A percentile compares a stretch with the other conserved stretches of the same genome.
phyloP scores from a whole-genome alignment of 2,888 invertebrate genomes.

The Lycophotia porphyrea region DNA sequence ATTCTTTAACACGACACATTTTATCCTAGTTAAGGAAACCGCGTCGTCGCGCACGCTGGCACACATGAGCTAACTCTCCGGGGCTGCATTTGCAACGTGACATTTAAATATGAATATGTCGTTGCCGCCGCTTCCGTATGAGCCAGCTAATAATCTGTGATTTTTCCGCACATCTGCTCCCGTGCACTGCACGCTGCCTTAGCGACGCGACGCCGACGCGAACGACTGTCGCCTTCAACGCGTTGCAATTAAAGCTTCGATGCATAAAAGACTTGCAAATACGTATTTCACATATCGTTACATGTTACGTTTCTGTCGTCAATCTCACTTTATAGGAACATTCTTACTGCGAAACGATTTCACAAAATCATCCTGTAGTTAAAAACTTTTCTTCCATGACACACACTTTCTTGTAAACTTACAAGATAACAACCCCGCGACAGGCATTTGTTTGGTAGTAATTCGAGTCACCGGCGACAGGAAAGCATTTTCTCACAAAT shows the following conservation, averaged over 20 bases:
- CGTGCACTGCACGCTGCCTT: slow-evolving; percentile 58
- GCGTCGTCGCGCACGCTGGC: slow-evolving; percentile 65
- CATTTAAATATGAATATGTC: slow-evolving; percentile 89
- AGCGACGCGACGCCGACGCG: slow-evolving; percentile 53
- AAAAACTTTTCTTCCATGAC: slow-evolving; percentile 70
- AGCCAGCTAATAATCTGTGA: slow-evolving; percentile 85
- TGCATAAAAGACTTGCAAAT: slow-evolving; percentile 63
- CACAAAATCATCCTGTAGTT: slow-evolving; percentile 57
- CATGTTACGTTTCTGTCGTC: slow-evolving; percentile 29
- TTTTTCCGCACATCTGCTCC: slow-evolving; percentile 87
- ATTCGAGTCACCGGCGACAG: slow-evolving; percentile 78
- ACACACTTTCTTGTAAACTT: slow-evolving; percentile 79
- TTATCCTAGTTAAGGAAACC: slow-evolving; percentile 67
- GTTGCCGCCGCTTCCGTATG: slow-evolving; percentile 74
- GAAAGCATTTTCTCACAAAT: slow-evolving; percentile 82
- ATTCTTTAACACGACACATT: slow-evolving; percentile 65
- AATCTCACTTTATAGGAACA: slow-evolving; percentile 47
- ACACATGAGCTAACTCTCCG: slow-evolving; percentile 79
- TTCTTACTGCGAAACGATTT: slow-evolving; percentile 62
- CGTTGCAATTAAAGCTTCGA: slow-evolving; percentile 71
- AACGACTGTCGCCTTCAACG: slow-evolving; percentile 62
- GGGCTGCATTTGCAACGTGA: slow-evolving; percentile 78
- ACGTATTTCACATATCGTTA: slow-evolving; percentile 45
- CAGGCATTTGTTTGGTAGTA: slow-evolving; percentile 84
- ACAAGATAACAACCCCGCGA: slow-evolving; percentile 81